Base-by-base conservation (phyloP, 2,888 invertebrate genomes). In the Amblyjoppa fuscipennis region DNA sequence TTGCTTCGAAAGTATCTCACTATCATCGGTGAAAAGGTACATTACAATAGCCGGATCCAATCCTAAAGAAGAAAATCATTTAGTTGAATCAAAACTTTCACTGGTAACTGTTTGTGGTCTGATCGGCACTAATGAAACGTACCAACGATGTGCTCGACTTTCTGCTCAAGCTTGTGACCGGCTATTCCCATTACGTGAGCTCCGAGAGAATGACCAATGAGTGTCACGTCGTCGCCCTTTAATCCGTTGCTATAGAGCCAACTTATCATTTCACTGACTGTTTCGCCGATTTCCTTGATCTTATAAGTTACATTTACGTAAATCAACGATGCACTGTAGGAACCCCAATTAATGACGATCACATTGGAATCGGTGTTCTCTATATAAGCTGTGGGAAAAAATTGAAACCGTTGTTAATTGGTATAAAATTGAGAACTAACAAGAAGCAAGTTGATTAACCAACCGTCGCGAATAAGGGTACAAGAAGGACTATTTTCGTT, bases 171-270 rank as follows among this genome's bases (percentile, higher is more conserved):
- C 34, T 89, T 77, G 68, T 87, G 86, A 13, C 89, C 90, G n/a
- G 92, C 89, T 6, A 93, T 74, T 66, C 93, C 93, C 77, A 89
- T 88, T 0, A 93, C 83, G 70, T 93, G 93, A 7, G 91, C 93
- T 5, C 93, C 93, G 7, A 93, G 88, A 4, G 93, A 93, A 70
- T 93, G 93, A 1, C 93, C 93, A n/a, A 90, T 81, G 34, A 61
- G 34, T 16, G 61, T 61, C 16, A 31, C 13, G 13, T 34, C 16
- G 61, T 61, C 16, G 7, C 11, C 0, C 13, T 34, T 34, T n/a
- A 61, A 61, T 31, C 61, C 61, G 5, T 31, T 61, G 28, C 28
- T 13, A 1, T 28, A 4, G 5, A 61, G 61, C 31, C 16, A 61
- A 34, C 5, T 31, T 0, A 61, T 61, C 61, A 61, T 61, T 2